Evolutionary conservation across 2,888 invertebrate genomes (phyloP).

Genomic region (Dryococelus australis): DNA sequence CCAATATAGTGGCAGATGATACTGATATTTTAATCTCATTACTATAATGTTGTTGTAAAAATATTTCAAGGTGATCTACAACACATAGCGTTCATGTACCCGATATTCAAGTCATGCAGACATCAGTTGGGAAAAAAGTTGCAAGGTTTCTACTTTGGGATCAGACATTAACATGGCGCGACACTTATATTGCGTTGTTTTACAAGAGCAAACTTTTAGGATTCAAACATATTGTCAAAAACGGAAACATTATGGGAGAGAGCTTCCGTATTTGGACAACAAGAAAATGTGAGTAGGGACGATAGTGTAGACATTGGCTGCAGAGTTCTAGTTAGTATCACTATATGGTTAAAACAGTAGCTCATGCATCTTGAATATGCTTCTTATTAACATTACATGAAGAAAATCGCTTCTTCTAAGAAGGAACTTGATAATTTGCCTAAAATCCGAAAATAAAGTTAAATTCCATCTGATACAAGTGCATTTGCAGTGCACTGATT

Average conservation of each 20-base stretch:
- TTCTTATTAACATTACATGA: conserved; percentile 18
- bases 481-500: neutral
- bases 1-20: conserved; percentile 27
- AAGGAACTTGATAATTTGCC: conserved; percentile 19
- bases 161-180: neutral
- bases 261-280: neutral
- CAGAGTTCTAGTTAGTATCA: neutral
- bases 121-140: neutral
- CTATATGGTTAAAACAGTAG: neutral
- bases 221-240: neutral
- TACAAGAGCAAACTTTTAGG: neutral
- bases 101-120: neutral
- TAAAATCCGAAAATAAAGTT: neutral
- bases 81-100: conserved; percentile 20
- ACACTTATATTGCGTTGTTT: neutral
- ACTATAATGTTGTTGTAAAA: conserved; percentile 20
- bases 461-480: neutral
- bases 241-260: neutral
- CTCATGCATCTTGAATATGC: neutral
- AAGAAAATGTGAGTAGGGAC: neutral
- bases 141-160: neutral
- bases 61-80: conserved; percentile 30
- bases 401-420: conserved; percentile 26
- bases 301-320: neutral
- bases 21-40: conserved; percentile 27